phyloP scores from a whole-genome alignment of 2,797 vertebrate species.

The Leptodactylus fallax region DNA sequence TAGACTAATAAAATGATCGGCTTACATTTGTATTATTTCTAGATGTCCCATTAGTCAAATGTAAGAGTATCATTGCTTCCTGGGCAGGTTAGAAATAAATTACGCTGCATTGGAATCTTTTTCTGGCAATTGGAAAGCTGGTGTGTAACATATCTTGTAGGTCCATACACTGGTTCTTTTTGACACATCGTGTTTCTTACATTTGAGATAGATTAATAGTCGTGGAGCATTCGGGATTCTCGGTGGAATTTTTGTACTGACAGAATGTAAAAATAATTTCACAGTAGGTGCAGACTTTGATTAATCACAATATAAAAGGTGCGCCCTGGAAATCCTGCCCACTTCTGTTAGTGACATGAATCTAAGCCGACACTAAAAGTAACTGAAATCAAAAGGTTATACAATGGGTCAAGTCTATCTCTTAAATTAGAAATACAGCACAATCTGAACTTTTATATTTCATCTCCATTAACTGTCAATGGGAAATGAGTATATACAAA shows the following conservation, averaged over 20 bases:
- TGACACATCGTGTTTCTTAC: slow-evolving; percentile 21
- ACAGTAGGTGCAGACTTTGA: slow-evolving; percentile 34
- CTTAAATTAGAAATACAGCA: not conserved
- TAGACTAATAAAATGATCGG: not conserved
- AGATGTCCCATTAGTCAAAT: not conserved
- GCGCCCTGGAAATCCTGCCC: slow-evolving; percentile 25
- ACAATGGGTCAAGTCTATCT: not conserved
- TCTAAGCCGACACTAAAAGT: slow-evolving; percentile 43
- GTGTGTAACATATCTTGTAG: slow-evolving; percentile 23
- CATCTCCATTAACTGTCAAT: not conserved
- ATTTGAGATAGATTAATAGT: slow-evolving; percentile 48
- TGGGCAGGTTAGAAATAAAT: not conserved
- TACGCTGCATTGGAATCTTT: not conserved
- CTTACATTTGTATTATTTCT: not conserved
- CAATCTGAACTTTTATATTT: not conserved
- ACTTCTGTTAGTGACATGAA: slow-evolving; percentile 37
- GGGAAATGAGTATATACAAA: not conserved
- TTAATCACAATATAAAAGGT: slow-evolving; percentile 47
- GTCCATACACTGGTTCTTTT: slow-evolving; percentile 12
- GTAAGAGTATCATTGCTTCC: not conserved
- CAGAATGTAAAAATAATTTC: slow-evolving; percentile 50
- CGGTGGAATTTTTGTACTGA: slow-evolving; percentile 49
- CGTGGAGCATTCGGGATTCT: slow-evolving; percentile 16
- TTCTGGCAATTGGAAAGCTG: slow-evolving; percentile 5
- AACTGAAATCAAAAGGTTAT: slow-evolving; percentile 1